These are phyloP conservation scores for Ephydatia muelleri DNA, from an alignment of 37 sponge, comb jelly and placozoan genomes.

Conservation along the genomic window DNA sequence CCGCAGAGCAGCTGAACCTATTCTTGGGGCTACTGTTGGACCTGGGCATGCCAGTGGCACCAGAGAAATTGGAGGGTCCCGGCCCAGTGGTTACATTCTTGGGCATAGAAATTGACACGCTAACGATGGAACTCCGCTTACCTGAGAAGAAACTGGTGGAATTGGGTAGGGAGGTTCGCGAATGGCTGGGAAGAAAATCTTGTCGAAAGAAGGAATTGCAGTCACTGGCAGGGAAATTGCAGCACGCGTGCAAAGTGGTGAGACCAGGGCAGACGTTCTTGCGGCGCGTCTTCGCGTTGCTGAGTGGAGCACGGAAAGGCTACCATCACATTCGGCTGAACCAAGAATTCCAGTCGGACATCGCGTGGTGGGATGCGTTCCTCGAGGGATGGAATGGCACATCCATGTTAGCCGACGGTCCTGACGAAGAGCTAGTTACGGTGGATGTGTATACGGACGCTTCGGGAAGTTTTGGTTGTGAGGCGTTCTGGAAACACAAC, in stretches of 20 bases:
- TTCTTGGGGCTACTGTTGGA: not conserved
- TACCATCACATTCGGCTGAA: constrained; percentile 15
- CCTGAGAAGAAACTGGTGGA: not conserved
- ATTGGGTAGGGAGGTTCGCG: not conserved
- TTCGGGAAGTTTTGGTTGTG: constrained; percentile 9
- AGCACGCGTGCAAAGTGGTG: constrained; percentile 11
- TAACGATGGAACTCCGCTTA: not conserved
- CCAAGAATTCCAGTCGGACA: not conserved
- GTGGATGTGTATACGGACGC: not conserved
- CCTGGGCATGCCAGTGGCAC: not conserved
- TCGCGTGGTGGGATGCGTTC: constrained; percentile 12
- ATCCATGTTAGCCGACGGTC: not conserved
- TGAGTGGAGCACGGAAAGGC: not conserved
- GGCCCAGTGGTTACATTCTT: not conserved
- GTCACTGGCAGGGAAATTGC: constrained; percentile 6
- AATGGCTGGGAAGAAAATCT: not conserved
- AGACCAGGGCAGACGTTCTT: constrained; percentile 1
- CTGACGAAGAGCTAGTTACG: not conserved
- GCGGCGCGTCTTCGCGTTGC: constrained; percentile 2
- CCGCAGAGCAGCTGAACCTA: not conserved
- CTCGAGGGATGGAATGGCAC: constrained; percentile 5
- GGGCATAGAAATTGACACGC: constrained; percentile 9
- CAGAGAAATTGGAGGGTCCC: constrained; percentile 6
- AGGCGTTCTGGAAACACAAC: not conserved
- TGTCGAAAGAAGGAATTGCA: not conserved